Conservation (phyloP, 2,888 invertebrate species). For the Drosophila histrio region DNA sequence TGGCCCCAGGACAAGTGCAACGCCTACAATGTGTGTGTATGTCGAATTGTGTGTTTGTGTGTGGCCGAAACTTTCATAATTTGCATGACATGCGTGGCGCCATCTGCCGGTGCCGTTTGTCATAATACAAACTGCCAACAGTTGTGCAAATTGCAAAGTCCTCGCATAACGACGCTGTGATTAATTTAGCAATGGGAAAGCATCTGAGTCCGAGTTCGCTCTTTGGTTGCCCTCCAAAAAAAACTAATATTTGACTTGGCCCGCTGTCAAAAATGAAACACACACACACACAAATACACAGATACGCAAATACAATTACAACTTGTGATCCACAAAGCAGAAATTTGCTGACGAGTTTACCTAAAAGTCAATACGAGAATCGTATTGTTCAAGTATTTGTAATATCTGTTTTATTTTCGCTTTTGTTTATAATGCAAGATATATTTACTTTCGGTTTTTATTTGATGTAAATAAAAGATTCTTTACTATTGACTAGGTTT, state of each 20-base stretch:
- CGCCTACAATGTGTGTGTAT: not conserved
- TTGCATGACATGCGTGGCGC: conserved; percentile 78
- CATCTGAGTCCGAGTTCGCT: conserved; percentile 45
- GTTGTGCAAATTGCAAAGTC: conserved; percentile 64
- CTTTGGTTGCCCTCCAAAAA: conserved; percentile 8
- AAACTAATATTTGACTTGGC: conserved; percentile 46
- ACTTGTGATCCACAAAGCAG: not conserved
- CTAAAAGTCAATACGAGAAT: not conserved
- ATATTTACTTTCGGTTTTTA: not conserved
- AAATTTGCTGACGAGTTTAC: not conserved
- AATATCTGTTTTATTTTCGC: not conserved
- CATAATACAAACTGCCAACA: conserved; percentile 69
- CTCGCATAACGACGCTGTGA: conserved; percentile 52
- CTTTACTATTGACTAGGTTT: too few species aligned
- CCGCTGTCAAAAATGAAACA: conserved; percentile 16
- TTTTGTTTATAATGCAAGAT: not conserved
- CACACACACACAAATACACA: not conserved
- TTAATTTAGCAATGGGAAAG: conserved; percentile 58
- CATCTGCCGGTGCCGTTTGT: conserved; percentile 70
- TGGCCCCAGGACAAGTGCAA: conserved; percentile 35
- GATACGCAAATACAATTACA: not conserved
- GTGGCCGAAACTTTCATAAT: conserved; percentile 68
- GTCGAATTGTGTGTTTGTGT: conserved; percentile 14
- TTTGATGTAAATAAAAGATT: not conserved
- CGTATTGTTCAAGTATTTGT: not conserved